Base-by-base conservation (phyloP, 2,113 vertebrate species). In the Pseudorectes ferrugineus region DNA sequence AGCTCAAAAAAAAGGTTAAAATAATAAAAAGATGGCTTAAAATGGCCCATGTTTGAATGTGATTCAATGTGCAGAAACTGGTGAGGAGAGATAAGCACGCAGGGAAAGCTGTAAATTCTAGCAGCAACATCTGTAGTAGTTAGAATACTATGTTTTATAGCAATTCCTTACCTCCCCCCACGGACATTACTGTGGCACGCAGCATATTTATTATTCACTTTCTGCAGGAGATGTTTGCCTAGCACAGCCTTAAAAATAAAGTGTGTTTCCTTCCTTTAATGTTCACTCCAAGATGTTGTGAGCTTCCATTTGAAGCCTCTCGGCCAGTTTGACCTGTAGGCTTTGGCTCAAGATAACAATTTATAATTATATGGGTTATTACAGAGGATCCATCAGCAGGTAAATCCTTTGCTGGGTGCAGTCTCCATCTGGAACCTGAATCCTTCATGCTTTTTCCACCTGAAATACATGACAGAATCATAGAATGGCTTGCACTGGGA, bases 71-170 rank as follows among this genome's bases (percentile, higher is more conserved):
- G 91, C 83, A 97, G 95, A 97, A 97, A 97, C 96, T 97, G 97
- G 94, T 85, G 94, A 96, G 95, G 80, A 96, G 93, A 97, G 98
- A 97, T 97, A 98, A 98, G 96, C 87, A 95, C 26, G 11, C 75
- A n/a, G 92, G 58, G 40, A 96, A 97, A 95, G 94, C 94, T 92
- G 89, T 97, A 97, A 98, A 98, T 98, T 96, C 85, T 94, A 83
- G 79, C 88, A 95, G 85, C 95, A 97, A 97, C 97, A 97, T 98
- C 97, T 97, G 96, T 97, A 97, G 93, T 71, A 96, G 97, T 97
- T 97, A 96, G 95, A 96, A 95, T 85, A 35, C 21, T 88, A 31
- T 94, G 93, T 92, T 98, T 98, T 98, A 97, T 97, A 92, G 97
- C 94, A 95, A 92, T 90, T 88, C 89, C 95, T 93, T 90, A 85